phyloP scores from a whole-genome alignment of 2,888 invertebrate species.

The Aspidiotus rigidus region DNA sequence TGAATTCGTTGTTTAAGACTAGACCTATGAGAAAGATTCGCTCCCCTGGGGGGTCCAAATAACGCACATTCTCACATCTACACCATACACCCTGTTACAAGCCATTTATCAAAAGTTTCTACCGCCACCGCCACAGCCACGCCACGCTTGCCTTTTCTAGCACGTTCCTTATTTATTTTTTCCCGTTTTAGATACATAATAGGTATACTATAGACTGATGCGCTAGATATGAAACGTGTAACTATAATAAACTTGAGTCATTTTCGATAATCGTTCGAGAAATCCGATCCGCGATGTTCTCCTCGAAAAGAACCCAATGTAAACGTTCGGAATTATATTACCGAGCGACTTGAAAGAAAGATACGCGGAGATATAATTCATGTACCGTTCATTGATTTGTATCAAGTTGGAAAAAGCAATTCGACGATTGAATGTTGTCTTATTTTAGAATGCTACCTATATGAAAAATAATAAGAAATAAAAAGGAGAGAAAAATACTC shows the following conservation, averaged over 20 bases:
- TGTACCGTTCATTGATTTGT: too few relatives aligned
- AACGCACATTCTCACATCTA: constrained; percentile 32
- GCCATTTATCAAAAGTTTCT: constrained; percentile 23
- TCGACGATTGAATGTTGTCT: too few relatives aligned
- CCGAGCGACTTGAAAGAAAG: too few relatives aligned
- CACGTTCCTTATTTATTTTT: constrained; percentile 14
- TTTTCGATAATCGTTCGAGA: not conserved
- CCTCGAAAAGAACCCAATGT: too few relatives aligned
- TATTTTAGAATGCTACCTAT: too few relatives aligned
- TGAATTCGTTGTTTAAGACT: constrained; percentile 23
- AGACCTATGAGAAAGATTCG: constrained; percentile 11
- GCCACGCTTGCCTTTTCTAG: constrained; percentile 11
- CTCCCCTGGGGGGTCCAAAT: constrained; percentile 21
- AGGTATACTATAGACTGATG: not conserved
- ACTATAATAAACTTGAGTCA: not conserved
- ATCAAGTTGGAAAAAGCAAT: too few relatives aligned
- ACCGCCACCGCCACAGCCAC: not conserved
- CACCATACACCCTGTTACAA: constrained; percentile 32
- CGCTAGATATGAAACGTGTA: too few relatives aligned
- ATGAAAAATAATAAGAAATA: too few relatives aligned
- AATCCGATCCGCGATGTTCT: not conserved
- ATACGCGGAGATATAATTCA: too few relatives aligned
- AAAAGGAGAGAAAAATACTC: too few relatives aligned
- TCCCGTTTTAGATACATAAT: not conserved
- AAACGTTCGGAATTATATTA: too few relatives aligned